A percentile compares a stretch with the other conserved stretches of the same genome.
These are phyloP conservation scores for Dendrocopos noguchii DNA, from an alignment of 2,113 vertebrate species.

Conservation along the genomic window DNA sequence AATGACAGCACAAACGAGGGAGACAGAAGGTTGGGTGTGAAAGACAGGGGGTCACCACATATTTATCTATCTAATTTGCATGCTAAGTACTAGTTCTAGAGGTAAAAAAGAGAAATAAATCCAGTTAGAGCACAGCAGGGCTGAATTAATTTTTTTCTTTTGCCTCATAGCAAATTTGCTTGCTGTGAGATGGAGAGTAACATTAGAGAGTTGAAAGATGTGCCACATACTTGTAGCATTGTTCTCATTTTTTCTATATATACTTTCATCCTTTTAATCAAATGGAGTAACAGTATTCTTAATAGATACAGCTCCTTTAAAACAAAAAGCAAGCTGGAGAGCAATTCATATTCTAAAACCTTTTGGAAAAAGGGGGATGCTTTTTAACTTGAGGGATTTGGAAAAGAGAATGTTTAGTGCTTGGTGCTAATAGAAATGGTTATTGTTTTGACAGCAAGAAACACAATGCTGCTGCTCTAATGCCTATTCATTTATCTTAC, in stretches of 20 bases:
- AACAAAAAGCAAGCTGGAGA: neutral
- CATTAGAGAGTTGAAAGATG: neutral
- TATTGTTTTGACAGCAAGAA: neutral
- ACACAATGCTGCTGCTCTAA: neutral
- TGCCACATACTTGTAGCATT: neutral
- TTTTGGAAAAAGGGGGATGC: neutral
- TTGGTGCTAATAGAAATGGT: neutral
- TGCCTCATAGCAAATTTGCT: neutral
- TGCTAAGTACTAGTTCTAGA: neutral
- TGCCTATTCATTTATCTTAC: neutral
- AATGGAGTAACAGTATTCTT: neutral
- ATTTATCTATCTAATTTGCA: neutral
- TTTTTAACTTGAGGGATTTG: neutral
- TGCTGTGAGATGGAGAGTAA: neutral
- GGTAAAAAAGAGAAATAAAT: neutral
- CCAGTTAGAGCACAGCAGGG: neutral
- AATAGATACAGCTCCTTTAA: neutral
- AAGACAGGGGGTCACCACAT: neutral
- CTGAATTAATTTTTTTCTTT: neutral
- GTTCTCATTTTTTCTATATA: neutral
- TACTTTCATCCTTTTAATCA: neutral
- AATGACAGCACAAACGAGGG: neutral
- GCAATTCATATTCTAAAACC: neutral
- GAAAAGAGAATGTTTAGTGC: neutral
- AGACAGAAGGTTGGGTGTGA: neutral